Conservation (phyloP, 2,888 invertebrate species). For the Cosmopolites sordidus region DNA sequence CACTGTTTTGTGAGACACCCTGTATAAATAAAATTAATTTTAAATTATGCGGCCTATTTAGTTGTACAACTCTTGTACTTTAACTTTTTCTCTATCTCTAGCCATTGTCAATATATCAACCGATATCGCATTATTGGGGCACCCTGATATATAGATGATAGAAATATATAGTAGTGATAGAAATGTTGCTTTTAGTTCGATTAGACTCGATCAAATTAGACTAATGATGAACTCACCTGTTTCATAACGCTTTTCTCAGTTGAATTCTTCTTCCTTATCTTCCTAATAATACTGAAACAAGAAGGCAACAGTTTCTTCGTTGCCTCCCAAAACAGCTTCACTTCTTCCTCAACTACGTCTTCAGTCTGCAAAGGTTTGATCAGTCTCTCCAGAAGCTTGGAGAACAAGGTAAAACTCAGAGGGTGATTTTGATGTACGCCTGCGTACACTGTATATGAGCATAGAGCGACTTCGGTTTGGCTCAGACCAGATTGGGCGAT, state of each 20-base stretch:
- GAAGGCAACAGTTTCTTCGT: conserved; percentile 72
- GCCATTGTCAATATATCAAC: no score
- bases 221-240: conserved; percentile 44
- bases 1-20: no score
- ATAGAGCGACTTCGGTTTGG: conserved; percentile 61
- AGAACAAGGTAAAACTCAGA: conserved; percentile 76
- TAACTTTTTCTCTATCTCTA: no score
- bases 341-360: conserved; percentile 54
- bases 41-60: no score
- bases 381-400: conserved; percentile 68
- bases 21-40: no score
- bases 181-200: no score
- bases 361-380: conserved; percentile 46
- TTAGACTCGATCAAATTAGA: not conserved
- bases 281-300: conserved; percentile 69
- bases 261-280: conserved; percentile 65
- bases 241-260: conserved; percentile 69
- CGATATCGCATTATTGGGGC: no score
- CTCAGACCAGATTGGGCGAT: conserved; percentile 88
- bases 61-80: no score
- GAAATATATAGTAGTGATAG: no score
- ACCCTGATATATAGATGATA: no score
- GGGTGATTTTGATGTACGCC: conserved; percentile 77
- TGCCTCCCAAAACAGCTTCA: conserved; percentile 77
- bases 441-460: conserved; percentile 76